A percentile compares a stretch with the other conserved stretches of the same genome.
Evolutionary conservation across 2,888 invertebrate genomes (phyloP).

Genomic region (Standfussiana lucernea): DNA sequence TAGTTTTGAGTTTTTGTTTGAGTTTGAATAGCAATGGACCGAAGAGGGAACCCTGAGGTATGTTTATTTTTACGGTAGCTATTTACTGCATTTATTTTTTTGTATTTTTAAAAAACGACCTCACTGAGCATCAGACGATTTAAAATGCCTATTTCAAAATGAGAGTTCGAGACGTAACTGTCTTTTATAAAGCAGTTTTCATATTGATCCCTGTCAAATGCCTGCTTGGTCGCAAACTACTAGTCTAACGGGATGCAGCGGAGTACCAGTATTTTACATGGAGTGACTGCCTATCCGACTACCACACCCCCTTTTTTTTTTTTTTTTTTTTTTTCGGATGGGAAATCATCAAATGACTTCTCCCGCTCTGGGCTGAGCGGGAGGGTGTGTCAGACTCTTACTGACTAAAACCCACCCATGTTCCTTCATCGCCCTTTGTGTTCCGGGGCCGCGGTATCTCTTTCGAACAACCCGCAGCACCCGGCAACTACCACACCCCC

Average conservation of each 20-base stretch:
- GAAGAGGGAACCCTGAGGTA: neutral
- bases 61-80: neutral
- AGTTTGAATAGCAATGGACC: neutral
- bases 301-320: too few species aligned
- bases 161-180: too few species aligned
- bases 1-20: neutral
- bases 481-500: too few species aligned
- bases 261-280: neutral
- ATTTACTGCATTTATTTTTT: neutral
- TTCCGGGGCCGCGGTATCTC: too few species aligned
- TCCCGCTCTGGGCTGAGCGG: too few species aligned
- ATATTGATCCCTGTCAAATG: neutral
- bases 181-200: neutral
- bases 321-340: too few species aligned
- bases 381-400: too few species aligned
- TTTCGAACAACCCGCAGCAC: too few species aligned
- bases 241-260: neutral
- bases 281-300: neutral
- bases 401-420: too few species aligned
- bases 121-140: neutral
- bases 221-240: neutral
- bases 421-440: too few species aligned
- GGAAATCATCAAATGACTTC: too few species aligned
- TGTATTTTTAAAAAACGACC: neutral
- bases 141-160: neutral